These are phyloP conservation scores for Psylliodes chrysocephalus DNA, from an alignment of 2,888 invertebrate species.

Conservation along the genomic window DNA sequence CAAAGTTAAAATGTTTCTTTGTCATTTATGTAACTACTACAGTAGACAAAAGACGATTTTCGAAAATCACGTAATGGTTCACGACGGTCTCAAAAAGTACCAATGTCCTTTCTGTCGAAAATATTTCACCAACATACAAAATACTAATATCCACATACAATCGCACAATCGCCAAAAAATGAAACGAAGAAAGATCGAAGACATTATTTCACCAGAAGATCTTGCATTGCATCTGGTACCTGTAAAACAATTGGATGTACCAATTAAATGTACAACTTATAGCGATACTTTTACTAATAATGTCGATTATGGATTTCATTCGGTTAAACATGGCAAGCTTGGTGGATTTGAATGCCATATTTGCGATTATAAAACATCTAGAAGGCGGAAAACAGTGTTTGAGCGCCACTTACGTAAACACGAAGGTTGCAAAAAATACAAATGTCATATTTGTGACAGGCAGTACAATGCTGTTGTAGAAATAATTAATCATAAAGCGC, in stretches of 20 bases:
- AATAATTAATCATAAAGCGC: not conserved
- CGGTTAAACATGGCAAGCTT: slow-evolving; percentile 51
- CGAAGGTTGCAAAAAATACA: slow-evolving; percentile 49
- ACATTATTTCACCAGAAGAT: not conserved
- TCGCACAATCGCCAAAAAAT: not conserved
- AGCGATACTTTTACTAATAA: slow-evolving; percentile 60
- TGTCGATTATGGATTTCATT: slow-evolving; percentile 59
- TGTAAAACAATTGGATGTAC: slow-evolving; percentile 43
- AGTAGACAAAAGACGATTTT: slow-evolving; percentile 24
- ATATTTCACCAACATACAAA: not conserved
- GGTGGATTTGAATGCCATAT: slow-evolving; percentile 55
- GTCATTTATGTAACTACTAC: slow-evolving; percentile 55
- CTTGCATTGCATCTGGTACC: not conserved
- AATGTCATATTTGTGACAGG: slow-evolving; percentile 42
- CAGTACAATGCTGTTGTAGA: not conserved
- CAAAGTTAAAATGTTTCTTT: slow-evolving; percentile 43
- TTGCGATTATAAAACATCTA: slow-evolving; percentile 52
- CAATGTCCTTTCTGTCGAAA: slow-evolving; percentile 50
- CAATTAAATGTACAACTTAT: slow-evolving; percentile 67
- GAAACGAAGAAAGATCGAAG: not conserved
- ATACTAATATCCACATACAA: not conserved
- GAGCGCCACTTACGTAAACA: slow-evolving; percentile 55
- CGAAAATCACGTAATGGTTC: slow-evolving; percentile 55
- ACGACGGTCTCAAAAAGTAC: slow-evolving; percentile 49
- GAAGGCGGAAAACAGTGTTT: slow-evolving; percentile 46